Conservation (phyloP, 2,113 vertebrate genomes). For the Sinosuthora webbiana region DNA sequence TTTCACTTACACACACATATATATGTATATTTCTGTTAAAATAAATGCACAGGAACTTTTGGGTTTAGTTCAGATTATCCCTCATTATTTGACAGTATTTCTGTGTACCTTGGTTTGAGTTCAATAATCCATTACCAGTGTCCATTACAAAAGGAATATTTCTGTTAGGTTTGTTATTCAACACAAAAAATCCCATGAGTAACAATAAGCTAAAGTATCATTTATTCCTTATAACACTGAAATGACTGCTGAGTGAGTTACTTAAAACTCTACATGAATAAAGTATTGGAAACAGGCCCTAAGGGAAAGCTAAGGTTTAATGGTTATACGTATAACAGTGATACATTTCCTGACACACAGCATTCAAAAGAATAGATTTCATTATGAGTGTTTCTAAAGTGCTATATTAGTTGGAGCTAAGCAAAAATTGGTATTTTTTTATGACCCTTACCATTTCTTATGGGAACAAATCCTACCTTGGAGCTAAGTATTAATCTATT, state of each 20-base stretch:
- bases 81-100: neutral
- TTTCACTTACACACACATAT: neutral
- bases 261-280: neutral
- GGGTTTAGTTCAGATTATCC: neutral
- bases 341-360: neutral
- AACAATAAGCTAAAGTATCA: neutral
- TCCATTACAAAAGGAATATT: neutral
- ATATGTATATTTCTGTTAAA: neutral
- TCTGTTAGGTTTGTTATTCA: neutral
- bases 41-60: neutral
- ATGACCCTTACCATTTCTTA: neutral
- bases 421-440: neutral
- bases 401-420: neutral
- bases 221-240: neutral
- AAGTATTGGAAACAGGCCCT: neutral
- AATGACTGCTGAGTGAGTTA: neutral
- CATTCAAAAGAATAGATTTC: neutral
- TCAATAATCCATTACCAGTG: neutral
- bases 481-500: neutral
- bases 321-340: neutral
- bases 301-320: conserved; percentile 1
- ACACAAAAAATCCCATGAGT: neutral
- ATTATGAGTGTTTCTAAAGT: neutral
- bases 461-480: neutral
- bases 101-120: neutral